These are phyloP conservation scores for Entomobrya proxima DNA, from an alignment of 2,888 invertebrate genomes.

Conservation along the genomic window DNA sequence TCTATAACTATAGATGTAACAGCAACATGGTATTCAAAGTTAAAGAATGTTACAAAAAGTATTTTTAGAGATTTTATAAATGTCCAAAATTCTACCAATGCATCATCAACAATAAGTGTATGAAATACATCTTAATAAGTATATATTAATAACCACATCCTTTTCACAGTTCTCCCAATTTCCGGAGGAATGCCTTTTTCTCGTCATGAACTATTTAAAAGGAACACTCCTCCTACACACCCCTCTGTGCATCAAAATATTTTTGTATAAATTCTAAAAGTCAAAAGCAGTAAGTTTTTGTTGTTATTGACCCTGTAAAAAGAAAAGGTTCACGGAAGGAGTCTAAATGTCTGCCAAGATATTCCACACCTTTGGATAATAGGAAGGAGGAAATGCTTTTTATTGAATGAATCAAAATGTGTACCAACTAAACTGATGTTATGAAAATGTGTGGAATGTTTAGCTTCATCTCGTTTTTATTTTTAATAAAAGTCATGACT, in stretches of 20 bases:
- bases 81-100: too few relatives aligned
- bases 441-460: too few relatives aligned
- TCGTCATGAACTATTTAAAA: too few relatives aligned
- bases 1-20: too few relatives aligned
- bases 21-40: too few relatives aligned
- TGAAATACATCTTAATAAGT: not conserved
- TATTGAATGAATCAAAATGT: not conserved
- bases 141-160: slow-evolving; percentile 12
- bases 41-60: too few relatives aligned
- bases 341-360: slow-evolving; percentile 35
- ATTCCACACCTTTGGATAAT: not conserved
- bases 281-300: too few relatives aligned
- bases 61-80: too few relatives aligned
- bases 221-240: too few relatives aligned
- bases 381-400: not conserved
- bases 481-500: not conserved
- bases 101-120: not conserved
- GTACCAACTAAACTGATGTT: not conserved
- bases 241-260: not conserved
- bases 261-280: not conserved
- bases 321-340: slow-evolving; percentile 32
- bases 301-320: not conserved
- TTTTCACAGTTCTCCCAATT: slow-evolving; percentile 35
- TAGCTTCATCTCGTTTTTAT: too few relatives aligned
- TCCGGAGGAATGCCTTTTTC: slow-evolving; percentile 42